Evolutionary conservation across 2,888 invertebrate species (phyloP), one percentile per base, ranked within the genome.

Genomic region (Drosophila mulleri): DNA sequence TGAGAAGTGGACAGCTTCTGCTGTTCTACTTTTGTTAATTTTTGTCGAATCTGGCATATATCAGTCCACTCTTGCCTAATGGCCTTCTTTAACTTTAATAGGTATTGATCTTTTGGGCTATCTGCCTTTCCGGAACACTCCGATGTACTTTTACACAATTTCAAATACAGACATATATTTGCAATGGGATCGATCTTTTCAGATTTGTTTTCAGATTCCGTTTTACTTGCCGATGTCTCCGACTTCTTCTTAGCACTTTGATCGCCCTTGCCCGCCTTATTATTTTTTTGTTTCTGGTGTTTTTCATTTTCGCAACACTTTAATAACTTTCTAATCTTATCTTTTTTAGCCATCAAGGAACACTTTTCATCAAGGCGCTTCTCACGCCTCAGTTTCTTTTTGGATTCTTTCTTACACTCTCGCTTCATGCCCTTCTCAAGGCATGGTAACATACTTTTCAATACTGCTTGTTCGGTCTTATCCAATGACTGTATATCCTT

Each of bases 131-230:
- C 12, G n/a, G 39, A 1, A 26, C 14, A 20, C 8, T 12, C 8
- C 1, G 8, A 0, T 3, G 14, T 9, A 20, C 2, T n/a, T 12
- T 41, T 20, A 32, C 60, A 32, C 3, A 32, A 32, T 12, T 52
- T 12, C 11, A 60, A 41, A 16, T 60, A 60, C 12, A 32, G 2
- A 5, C 60, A 60, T 29, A 60, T 32, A 8, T 52, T 60, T 42
- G 20, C 20, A 3, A 60, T 23, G 3, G 52, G 52, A 39, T 60
- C 52, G 3, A 16, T 3, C 2, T 53, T 16, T 14, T 8, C 20
- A 35, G 5, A 0, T 35, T 29, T 5, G 7, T 18, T 37, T 14
- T 9, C n/a, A 45, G 32, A 16, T 8, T 35, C 7, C 3, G 23
- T 37, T n/a, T 58, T n/a, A 9, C 5, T 35, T 1, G 23, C 9